Base-by-base conservation (phyloP, 2,797 vertebrate genomes). In the Dermochelys coriacea region DNA sequence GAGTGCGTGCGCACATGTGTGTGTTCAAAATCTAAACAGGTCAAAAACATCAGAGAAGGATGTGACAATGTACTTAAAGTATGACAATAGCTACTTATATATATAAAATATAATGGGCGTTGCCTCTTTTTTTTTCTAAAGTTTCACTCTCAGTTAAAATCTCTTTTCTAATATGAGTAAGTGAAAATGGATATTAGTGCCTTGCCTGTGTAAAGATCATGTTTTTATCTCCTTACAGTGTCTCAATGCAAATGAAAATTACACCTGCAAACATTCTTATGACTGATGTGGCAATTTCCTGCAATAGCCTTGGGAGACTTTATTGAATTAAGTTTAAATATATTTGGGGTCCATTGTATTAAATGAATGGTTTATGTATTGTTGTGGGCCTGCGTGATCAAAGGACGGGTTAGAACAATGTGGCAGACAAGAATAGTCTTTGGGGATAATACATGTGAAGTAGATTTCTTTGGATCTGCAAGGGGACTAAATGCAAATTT, bases 201-300 rank as follows among this genome's bases (percentile, higher is more conserved):
- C 41, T 41, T 41, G 41, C 41, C 41, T 41, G 41, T 41, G 41
- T 41, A 41, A 41, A 41, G 41, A 41, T 41, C 1, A 81, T 34
- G 2, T 50, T 90, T 94, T 77, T 87, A 85, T 94, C 94, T 2
- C 0, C 3, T 87, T 88, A 84, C 82, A 85, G 49, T 14, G 71
- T 52, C 34, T 50, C 87, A 85, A 3, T 41, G 80, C 23, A 93
- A 9, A 15, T 64, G 21, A 93, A 93, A 91, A 54, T 64, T 51
- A 75, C 9, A 59, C 52, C 89, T 95, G 91, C 31, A 86, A 86
- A 90, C 37, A 82, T 19, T 89, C 21, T 86, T n/a, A 31, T 64
- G 59, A 18, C 29, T 29, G 29, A 59, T 31, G 57, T 59, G 29
- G 29, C 59, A 64, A 64, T 37, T 49, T 61, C 11, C 45, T 61